Evolutionary conservation across 1,140 invertebrate genomes (phyloP), one percentile per base, ranked within the genome.

Genomic region (Caerostris extrusa): DNA sequence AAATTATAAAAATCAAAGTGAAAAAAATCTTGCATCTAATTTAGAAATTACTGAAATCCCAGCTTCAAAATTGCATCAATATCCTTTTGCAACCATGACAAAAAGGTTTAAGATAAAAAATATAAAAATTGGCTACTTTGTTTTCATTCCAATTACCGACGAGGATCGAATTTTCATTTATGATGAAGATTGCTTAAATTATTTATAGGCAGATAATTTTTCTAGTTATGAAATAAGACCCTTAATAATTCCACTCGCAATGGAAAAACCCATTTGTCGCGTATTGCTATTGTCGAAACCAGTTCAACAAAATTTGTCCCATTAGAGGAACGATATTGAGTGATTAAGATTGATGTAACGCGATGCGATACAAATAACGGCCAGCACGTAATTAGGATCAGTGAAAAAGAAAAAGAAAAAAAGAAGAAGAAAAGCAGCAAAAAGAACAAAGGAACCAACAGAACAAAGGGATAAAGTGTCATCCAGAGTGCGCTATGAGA

Each of bases 391-490:
- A 77, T 77, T 77, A 77, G 71, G 71, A 77, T 58, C 83, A 19
- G 57, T 34, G n/a, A 60, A 85, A 85, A 60, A 56, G 6, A 58
- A n/a, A 83, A 81, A 58, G 60, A 53, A 7, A 19, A 60, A 17
- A 5, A 50, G 10, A 7, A 71, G 12, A 71, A 58, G n/a, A n/a
- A 77, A 57, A 77, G 60, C 55, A 17, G 58, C 7, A 50, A 58
- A 60, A 6, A 81, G 56, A 50, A 56, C 53, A 56, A 60, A 81
- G 71, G 60, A 81, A 60, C 12, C 12, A 85, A 64, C 53, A 17
- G 83, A 93, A 93, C 91, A 93, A 93, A 93, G 50, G 91, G 64
- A 93, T 67, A 6, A 56, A 85, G 81, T 83, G 77, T 83, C 81
- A 81, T 56, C 81, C 60, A 19, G 19, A 92, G 50, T 53, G 82